Conservation (phyloP, 2,888 invertebrate species). For the Villa cingulata region DNA sequence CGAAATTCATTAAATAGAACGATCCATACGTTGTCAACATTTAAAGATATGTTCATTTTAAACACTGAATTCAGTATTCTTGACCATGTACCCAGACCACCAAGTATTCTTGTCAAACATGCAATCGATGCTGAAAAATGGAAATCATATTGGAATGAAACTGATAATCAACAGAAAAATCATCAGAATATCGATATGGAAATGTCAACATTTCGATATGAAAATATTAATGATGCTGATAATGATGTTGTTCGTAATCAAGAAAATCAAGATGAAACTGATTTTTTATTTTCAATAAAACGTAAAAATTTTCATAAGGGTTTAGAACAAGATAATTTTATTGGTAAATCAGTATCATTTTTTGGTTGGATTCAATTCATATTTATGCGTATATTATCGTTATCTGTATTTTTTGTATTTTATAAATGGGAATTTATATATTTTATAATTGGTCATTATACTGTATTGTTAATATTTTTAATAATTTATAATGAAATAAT, state of each 20-base stretch:
- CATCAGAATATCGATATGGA: not conserved
- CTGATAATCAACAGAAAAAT: not conserved
- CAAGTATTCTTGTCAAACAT: conserved; percentile 34
- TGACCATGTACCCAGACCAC: conserved; percentile 41
- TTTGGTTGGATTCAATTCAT: conserved; percentile 69
- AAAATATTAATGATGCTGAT: not conserved
- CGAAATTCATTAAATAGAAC: conserved; percentile 11
- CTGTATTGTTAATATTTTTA: conserved; percentile 49
- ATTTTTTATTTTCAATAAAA: conserved; percentile 34
- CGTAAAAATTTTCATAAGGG: conserved; percentile 46
- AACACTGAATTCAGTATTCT: conserved; percentile 42
- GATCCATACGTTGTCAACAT: conserved; percentile 25
- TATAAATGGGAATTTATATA: conserved; percentile 48
- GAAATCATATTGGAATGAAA: not conserved
- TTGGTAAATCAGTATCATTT: conserved; percentile 53
- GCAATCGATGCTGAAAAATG: conserved; percentile 36
- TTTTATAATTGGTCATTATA: conserved; percentile 47
- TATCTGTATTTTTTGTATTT: conserved; percentile 55
- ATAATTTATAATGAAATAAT: conserved; percentile 52
- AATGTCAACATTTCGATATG: not conserved
- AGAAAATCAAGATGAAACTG: conserved; percentile 15
- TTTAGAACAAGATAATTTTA: conserved; percentile 59
- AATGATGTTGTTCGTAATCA: too few relatives aligned
- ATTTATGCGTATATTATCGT: conserved; percentile 52
- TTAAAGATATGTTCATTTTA: conserved; percentile 38